phyloP scores from a whole-genome alignment of 2,113 vertebrate species.

The Triplophysa tibetana region DNA sequence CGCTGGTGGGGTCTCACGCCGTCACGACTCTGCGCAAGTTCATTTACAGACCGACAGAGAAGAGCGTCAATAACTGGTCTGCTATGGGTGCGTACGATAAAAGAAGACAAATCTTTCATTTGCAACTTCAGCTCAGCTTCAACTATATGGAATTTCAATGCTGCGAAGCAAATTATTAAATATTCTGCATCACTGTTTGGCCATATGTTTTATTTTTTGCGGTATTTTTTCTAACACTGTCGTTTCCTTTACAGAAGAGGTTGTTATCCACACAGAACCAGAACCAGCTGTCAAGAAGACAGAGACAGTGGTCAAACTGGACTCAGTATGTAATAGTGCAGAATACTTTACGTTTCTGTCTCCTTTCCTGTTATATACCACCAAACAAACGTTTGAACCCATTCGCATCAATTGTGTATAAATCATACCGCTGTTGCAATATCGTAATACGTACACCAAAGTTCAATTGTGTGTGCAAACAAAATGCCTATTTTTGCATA shows the following conservation, averaged over 20 bases:
- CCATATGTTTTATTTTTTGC: too few species aligned
- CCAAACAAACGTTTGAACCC: too few species aligned
- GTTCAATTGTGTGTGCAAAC: too few species aligned
- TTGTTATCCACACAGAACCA: constrained; percentile 84
- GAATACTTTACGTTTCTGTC: background rate
- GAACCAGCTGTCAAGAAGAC: constrained; percentile 86
- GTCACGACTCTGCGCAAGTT: constrained; percentile 89
- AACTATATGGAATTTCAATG: too few species aligned
- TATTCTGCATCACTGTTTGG: too few species aligned
- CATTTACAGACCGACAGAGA: constrained; percentile 86
- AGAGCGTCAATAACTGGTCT: constrained; percentile 79
- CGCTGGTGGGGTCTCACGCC: constrained; percentile 89
- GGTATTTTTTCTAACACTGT: background rate
- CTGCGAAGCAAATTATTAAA: too few species aligned
- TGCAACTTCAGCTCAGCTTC: too few species aligned
- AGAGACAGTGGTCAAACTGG: constrained; percentile 94
- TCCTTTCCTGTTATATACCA: too few species aligned
- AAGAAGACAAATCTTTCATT: background rate
- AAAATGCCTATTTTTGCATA: too few species aligned
- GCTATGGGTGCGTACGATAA: constrained; percentile 73
- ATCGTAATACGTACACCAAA: too few species aligned
- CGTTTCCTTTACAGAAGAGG: constrained; percentile 80
- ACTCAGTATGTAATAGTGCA: constrained; percentile 79
- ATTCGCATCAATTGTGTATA: too few species aligned
- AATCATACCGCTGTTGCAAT: too few species aligned